phyloP scores from a whole-genome alignment of 2,113 vertebrate genomes.

The Lycocorax pyrrhopterus region DNA sequence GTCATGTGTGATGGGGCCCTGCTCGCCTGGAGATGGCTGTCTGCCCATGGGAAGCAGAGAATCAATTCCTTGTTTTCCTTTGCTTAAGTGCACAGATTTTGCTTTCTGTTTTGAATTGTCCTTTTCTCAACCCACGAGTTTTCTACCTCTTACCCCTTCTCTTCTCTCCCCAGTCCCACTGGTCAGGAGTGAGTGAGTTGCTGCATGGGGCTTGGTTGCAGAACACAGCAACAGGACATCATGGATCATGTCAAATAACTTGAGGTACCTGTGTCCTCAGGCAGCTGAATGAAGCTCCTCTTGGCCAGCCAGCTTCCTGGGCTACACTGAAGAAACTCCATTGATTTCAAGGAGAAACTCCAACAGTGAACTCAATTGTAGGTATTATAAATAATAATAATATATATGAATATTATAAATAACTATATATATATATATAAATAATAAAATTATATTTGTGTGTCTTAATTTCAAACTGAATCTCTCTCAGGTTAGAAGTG shows the following conservation, averaged over 20 bases:
- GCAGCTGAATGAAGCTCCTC: not conserved
- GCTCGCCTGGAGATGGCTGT: not conserved
- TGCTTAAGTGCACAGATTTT: not conserved
- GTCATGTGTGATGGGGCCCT: rapidly evolving
- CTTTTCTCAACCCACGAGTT: not conserved
- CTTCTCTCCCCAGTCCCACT: not conserved
- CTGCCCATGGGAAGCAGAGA: not conserved
- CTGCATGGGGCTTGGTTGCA: not conserved
- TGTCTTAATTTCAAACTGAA: not conserved
- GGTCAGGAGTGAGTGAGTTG: not conserved
- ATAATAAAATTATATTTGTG: not conserved
- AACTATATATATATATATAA: no score
- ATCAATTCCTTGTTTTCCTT: not conserved
- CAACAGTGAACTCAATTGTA: not conserved
- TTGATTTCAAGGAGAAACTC: not conserved
- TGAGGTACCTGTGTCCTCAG: not conserved
- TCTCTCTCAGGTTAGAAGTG: not conserved
- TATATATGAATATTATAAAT: not conserved
- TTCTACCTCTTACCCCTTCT: not conserved
- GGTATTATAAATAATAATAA: not conserved
- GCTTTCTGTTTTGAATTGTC: not conserved
- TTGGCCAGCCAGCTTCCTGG: not conserved
- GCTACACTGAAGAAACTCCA: not conserved
- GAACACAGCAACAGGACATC: not conserved
- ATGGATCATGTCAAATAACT: not conserved